A percentile compares a stretch with the other conserved stretches of the same genome.
Conservation (phyloP, 2,797 vertebrate species). For the Lophura swinhoii region DNA sequence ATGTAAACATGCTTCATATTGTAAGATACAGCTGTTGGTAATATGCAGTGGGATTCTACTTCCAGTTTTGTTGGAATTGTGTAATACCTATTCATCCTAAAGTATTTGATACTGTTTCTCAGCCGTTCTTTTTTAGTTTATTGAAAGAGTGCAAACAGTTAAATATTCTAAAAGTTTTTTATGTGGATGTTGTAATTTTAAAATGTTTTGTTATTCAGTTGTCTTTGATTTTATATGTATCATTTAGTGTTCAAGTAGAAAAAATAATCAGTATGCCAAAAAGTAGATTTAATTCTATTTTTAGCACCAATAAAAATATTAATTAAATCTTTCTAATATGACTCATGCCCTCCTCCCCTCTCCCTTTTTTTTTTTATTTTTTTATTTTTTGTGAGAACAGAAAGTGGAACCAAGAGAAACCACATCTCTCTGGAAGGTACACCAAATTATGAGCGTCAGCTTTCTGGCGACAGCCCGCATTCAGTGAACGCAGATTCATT, state of each 20-base stretch:
- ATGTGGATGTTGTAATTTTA: neutral
- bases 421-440: conserved; percentile 76
- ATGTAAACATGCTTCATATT: neutral
- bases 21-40: neutral
- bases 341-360: neutral
- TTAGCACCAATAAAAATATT: neutral
- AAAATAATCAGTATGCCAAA: neutral
- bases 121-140: neutral
- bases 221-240: neutral
- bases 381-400: conserved; percentile 43
- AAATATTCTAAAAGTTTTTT: neutral
- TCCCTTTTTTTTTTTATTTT: neutral
- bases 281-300: neutral
- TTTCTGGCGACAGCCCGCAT: conserved; percentile 80
- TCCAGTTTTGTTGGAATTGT: neutral
- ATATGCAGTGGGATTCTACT: neutral
- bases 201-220: neutral
- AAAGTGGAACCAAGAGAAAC: conserved; percentile 60
- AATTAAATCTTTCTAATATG: neutral
- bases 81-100: neutral
- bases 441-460: conserved; percentile 73
- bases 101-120: neutral
- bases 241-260: neutral
- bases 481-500: conserved; percentile 84
- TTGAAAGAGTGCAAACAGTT: neutral